These are phyloP conservation scores for Danio tinwini DNA, from an alignment of 2,797 vertebrate species.

Conservation along the genomic window DNA sequence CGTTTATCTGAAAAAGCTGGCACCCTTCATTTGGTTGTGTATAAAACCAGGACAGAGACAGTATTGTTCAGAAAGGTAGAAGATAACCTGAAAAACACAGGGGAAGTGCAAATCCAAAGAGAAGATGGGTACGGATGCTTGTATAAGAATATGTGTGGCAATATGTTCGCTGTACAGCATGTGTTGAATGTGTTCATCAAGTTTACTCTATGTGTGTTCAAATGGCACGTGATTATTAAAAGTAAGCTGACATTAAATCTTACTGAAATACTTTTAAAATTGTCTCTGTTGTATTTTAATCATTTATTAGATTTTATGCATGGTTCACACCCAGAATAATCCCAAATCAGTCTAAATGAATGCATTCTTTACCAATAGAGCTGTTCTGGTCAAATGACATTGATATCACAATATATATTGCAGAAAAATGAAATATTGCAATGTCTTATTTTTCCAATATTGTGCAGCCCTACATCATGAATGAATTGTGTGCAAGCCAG, in stretches of 20 bases:
- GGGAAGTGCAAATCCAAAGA: not conserved
- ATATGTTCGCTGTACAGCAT: not conserved
- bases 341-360: no score
- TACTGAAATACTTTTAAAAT: no score
- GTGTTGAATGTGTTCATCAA: not conserved
- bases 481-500: no score
- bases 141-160: not conserved
- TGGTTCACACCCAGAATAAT: no score
- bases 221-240: not conserved
- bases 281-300: no score
- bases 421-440: no score
- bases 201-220: not conserved
- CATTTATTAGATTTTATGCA: no score
- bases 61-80: slow-evolving; percentile 20
- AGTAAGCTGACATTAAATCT: not conserved
- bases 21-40: slow-evolving; percentile 6
- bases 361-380: no score
- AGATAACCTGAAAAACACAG: not conserved
- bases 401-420: no score
- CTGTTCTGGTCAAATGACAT: no score
- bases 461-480: no score
- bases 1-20: slow-evolving; percentile 33
- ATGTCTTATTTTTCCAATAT: no score
- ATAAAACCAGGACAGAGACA: slow-evolving; percentile 10
- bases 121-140: not conserved